phyloP scores from a whole-genome alignment of 2,797 vertebrate species.

The Dermochelys coriacea region DNA sequence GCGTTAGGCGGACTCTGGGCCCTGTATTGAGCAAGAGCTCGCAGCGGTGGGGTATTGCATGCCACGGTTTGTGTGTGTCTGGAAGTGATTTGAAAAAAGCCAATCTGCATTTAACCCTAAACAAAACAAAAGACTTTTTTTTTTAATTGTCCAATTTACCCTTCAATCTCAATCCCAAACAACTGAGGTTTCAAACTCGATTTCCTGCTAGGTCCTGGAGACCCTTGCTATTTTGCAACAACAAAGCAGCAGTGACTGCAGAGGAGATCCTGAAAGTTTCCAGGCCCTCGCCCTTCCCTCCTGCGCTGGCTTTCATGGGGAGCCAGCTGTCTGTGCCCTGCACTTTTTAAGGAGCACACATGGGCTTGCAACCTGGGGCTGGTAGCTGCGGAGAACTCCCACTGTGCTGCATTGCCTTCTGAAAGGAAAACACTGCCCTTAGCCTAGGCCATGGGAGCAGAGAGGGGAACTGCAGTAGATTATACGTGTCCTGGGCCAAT shows the following conservation, averaged over 20 bases:
- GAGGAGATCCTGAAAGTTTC: neutral
- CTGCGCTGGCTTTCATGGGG: rapidly evolving
- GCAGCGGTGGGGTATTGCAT: slow-evolving; percentile 60
- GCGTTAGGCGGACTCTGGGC: slow-evolving; percentile 14
- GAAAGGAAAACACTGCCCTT: neutral
- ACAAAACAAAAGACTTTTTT: slow-evolving; percentile 56
- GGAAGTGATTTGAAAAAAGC: slow-evolving; percentile 75
- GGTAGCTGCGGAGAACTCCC: neutral
- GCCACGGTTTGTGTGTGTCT: slow-evolving; percentile 70
- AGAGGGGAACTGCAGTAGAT: neutral
- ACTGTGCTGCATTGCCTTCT: neutral
- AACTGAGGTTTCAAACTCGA: rapidly evolving
- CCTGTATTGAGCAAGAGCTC: slow-evolving; percentile 46
- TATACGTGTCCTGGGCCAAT: rapidly evolving
- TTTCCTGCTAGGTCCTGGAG: slow-evolving; percentile 11
- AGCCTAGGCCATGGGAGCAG: neutral
- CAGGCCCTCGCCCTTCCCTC: neutral
- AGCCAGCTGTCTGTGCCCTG: neutral
- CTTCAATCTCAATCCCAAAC: slow-evolving; percentile 15
- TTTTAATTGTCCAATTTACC: neutral
- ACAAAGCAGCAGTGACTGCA: slow-evolving; percentile 10
- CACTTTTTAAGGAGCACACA: neutral
- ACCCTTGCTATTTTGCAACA: slow-evolving; percentile 14
- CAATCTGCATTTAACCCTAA: slow-evolving; percentile 70
- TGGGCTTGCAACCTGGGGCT: neutral